These are phyloP conservation scores for Dromius quadrimaculatus DNA, from an alignment of 2,888 invertebrate species.

Conservation along the genomic window DNA sequence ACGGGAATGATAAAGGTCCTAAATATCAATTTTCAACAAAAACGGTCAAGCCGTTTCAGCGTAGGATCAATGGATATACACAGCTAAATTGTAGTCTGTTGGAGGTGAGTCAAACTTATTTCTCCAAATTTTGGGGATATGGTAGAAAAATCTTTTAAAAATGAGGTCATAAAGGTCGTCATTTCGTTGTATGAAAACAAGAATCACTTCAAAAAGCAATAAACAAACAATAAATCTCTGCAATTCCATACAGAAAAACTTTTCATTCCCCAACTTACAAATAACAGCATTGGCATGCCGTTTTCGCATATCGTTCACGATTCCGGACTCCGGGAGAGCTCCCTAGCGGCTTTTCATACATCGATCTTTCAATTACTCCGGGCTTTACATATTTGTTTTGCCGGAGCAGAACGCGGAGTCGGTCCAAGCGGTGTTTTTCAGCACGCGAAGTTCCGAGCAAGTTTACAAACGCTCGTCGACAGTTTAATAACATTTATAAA, in stretches of 20 bases:
- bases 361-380: conserved; percentile 49
- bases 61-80: too few species aligned
- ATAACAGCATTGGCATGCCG: conserved; percentile 16
- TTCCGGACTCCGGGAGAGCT: conserved; percentile 4
- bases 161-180: too few species aligned
- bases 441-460: conserved; percentile 42
- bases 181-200: too few species aligned
- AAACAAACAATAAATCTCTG: conserved; percentile 17
- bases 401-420: background rate
- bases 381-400: conserved; percentile 50
- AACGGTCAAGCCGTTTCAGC: too few species aligned
- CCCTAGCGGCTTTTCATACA: conserved; percentile 45
- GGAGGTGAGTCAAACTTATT: too few species aligned
- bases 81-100: too few species aligned
- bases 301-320: background rate
- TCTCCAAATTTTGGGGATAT: too few species aligned
- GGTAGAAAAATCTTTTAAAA: too few species aligned
- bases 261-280: background rate
- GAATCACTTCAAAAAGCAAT: too few species aligned
- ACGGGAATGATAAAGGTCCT: too few species aligned
- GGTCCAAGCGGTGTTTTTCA: conserved; percentile 26
- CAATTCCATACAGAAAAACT: background rate
- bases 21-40: too few species aligned
- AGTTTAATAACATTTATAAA: conserved; percentile 49
- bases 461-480: conserved; percentile 47